Evolutionary conservation across 2,113 vertebrate species (phyloP).

Genomic region (Tragelaphus imberbis): DNA sequence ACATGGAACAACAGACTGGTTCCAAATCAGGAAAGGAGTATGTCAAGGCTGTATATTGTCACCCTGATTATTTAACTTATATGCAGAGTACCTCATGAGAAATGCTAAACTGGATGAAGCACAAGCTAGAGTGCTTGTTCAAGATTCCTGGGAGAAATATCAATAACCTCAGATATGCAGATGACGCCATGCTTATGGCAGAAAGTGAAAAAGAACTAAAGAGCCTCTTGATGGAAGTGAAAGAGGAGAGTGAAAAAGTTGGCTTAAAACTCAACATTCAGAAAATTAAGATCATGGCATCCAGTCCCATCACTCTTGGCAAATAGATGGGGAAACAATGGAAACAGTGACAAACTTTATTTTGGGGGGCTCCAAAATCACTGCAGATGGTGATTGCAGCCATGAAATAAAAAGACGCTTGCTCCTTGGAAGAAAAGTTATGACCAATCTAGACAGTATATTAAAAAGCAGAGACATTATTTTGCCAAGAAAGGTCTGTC

Average conservation of each 20-base stretch:
- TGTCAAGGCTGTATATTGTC: background rate
- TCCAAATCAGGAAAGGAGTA: background rate
- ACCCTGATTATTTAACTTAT: background rate
- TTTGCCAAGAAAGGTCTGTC: background rate
- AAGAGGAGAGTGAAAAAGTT: background rate
- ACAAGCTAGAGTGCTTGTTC: background rate
- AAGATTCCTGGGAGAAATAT: background rate
- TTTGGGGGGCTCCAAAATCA: background rate
- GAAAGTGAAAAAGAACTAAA: background rate
- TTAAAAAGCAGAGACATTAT: background rate
- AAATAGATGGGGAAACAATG: background rate
- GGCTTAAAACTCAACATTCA: background rate
- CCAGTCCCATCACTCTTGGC: background rate
- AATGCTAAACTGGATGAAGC: rapidly evolving
- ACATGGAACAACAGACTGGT: background rate
- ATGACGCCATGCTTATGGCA: background rate
- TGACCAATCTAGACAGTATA: background rate
- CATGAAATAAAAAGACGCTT: background rate
- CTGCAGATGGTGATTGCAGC: background rate
- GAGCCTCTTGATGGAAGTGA: background rate
- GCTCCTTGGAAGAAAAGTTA: background rate
- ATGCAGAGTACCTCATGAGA: background rate
- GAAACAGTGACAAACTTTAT: background rate
- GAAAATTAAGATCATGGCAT: background rate
- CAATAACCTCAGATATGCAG: background rate